Evolutionary conservation across 2,113 vertebrate genomes (phyloP).

Genomic region (Jacana jacana): DNA sequence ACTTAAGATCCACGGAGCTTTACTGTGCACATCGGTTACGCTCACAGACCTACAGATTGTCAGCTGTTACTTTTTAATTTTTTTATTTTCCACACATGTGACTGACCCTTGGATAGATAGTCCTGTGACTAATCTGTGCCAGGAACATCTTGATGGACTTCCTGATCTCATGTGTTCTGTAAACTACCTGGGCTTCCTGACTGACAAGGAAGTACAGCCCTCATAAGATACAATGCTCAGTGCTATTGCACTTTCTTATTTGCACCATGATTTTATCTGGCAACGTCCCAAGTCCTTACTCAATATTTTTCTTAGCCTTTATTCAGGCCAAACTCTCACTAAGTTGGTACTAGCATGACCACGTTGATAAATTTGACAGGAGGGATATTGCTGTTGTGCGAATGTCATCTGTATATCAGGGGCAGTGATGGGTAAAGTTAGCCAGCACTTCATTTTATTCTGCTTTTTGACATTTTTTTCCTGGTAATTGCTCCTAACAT

Average conservation of each 20-base stretch:
- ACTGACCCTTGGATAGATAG: conserved; percentile 55
- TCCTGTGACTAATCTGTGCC: conserved; percentile 50
- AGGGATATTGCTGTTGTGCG: neutral
- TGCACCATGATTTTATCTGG: neutral
- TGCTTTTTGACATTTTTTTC: neutral
- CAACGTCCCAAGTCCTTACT: neutral
- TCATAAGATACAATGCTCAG: neutral
- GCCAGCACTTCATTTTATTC: neutral
- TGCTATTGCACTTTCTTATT: neutral
- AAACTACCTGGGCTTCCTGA: conserved; percentile 18
- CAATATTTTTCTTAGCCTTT: conserved; percentile 11
- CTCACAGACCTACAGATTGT: neutral
- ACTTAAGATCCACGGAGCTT: neutral
- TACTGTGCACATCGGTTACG: neutral
- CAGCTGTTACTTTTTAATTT: neutral
- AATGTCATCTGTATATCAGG: neutral
- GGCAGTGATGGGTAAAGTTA: neutral
- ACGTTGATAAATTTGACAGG: neutral
- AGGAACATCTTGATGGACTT: conserved; percentile 52
- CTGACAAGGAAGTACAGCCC: conserved; percentile 1
- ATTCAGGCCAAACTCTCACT: neutral
- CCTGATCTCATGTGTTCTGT: neutral
- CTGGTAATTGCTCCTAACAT: neutral
- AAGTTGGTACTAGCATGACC: neutral
- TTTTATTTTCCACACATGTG: conserved; percentile 24